Evolutionary conservation across 1,140 invertebrate species (phyloP).

Genomic region (Dendroctonus valens): DNA sequence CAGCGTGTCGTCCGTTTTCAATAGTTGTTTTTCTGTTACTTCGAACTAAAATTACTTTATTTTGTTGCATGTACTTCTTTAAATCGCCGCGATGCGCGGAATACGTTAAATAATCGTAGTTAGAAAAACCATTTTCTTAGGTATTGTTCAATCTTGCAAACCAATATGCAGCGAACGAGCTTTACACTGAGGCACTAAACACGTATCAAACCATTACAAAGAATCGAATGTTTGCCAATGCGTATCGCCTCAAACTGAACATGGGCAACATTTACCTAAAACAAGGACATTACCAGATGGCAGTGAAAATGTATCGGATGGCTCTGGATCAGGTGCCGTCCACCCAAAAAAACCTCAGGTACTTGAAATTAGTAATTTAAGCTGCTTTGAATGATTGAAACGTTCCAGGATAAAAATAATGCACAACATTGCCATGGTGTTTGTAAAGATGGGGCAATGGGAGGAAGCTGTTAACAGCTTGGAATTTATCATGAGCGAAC

Average conservation of each 20-base stretch:
- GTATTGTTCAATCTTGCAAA: conserved; percentile 91
- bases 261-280: conserved; percentile 98
- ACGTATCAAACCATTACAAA: conserved; percentile 89
- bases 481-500: conserved; percentile 97
- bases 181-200: conserved; percentile 93
- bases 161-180: conserved; percentile 91
- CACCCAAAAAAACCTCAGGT: conserved; percentile 88
- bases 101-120: not conserved
- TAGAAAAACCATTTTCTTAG: conserved; percentile 52
- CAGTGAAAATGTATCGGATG: conserved; percentile 80
- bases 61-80: too few species aligned
- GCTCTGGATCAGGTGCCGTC: conserved; percentile 56
- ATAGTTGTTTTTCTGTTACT: too few species aligned
- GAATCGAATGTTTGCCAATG: conserved; percentile 84
- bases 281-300: conserved; percentile 91
- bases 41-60: too few species aligned
- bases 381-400: not conserved
- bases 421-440: conserved; percentile 96
- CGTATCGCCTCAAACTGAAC: conserved; percentile 90
- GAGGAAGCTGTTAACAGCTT: conserved; percentile 94
- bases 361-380: conserved; percentile 19
- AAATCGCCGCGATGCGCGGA: not conserved
- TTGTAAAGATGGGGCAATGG: conserved; percentile 95
- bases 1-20: too few species aligned
- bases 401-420: conserved; percentile 88